Evolutionary conservation across 2,113 vertebrate genomes (phyloP).

Genomic region (Aptenodytes patagonicus): DNA sequence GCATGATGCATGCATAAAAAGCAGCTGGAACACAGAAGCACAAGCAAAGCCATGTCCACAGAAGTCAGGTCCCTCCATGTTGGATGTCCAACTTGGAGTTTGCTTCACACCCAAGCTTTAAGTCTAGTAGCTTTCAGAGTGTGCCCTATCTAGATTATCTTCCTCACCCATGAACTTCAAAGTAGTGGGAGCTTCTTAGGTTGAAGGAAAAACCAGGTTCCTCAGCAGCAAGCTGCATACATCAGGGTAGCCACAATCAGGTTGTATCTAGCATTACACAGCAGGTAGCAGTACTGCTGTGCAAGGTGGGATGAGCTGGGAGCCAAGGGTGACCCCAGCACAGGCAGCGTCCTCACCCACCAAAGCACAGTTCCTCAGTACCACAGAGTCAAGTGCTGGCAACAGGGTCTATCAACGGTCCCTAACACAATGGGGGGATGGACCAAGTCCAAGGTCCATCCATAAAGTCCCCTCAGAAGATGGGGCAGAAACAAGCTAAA

Average conservation of each 20-base stretch:
- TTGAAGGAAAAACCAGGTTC: not conserved
- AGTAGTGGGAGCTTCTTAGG: not conserved
- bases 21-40: not conserved
- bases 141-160: too few species aligned
- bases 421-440: accelerated
- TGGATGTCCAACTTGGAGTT: not conserved
- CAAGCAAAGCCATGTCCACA: accelerated
- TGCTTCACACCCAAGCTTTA: not conserved
- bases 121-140: not conserved
- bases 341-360: not conserved
- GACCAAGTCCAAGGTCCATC: not conserved
- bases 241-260: not conserved
- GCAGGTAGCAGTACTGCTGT: not conserved
- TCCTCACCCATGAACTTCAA: not conserved
- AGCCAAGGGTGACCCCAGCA: not conserved
- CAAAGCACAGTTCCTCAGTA: not conserved
- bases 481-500: not conserved
- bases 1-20: not conserved
- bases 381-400: not conserved
- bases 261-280: accelerated
- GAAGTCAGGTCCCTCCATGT: not conserved
- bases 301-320: not conserved
- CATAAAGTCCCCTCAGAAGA: accelerated
- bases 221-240: not conserved
- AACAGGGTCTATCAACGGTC: not conserved